A percentile compares a stretch with the other conserved stretches of the same genome.
Evolutionary conservation across 1,140 invertebrate genomes (phyloP).

Genomic region (Heliconius congener): DNA sequence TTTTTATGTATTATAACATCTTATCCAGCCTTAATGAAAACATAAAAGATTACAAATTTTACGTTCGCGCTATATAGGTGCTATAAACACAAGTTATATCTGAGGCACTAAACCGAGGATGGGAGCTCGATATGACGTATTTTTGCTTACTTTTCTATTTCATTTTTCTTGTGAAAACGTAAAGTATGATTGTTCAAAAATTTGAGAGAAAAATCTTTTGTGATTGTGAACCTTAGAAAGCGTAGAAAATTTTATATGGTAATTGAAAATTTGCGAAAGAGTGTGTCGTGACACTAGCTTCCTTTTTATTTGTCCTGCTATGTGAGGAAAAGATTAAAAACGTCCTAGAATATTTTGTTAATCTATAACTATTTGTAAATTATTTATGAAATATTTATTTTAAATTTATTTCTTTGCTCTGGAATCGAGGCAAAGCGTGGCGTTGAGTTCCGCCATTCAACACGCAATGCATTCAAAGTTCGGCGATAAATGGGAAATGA

Average conservation of each 20-base stretch:
- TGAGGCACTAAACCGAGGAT: background rate
- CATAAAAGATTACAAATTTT: background rate
- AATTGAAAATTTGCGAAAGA: too few species aligned
- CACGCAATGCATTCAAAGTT: too few species aligned
- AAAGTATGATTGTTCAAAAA: slow-evolving; percentile 1
- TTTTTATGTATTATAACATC: background rate
- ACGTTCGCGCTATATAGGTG: background rate
- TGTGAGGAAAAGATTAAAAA: too few species aligned
- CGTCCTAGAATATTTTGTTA: too few species aligned
- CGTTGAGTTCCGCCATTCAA: too few species aligned
- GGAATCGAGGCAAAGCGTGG: too few species aligned
- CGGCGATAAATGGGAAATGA: too few species aligned
- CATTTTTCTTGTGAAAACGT: background rate
- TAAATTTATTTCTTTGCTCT: too few species aligned
- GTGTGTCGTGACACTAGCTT: too few species aligned
- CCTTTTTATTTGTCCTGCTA: too few species aligned
- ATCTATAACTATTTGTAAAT: too few species aligned
- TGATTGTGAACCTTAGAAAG: background rate
- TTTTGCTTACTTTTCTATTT: background rate
- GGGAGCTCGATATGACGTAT: background rate
- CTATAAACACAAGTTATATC: slow-evolving; percentile 1
- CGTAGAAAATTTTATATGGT: background rate
- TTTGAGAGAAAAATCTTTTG: background rate
- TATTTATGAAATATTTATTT: too few species aligned
- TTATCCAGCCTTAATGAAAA: background rate